A percentile compares a stretch with the other conserved stretches of the same genome.
These are phyloP conservation scores for Cossypha heuglini DNA, from an alignment of 2,797 vertebrate species.

Conservation along the genomic window DNA sequence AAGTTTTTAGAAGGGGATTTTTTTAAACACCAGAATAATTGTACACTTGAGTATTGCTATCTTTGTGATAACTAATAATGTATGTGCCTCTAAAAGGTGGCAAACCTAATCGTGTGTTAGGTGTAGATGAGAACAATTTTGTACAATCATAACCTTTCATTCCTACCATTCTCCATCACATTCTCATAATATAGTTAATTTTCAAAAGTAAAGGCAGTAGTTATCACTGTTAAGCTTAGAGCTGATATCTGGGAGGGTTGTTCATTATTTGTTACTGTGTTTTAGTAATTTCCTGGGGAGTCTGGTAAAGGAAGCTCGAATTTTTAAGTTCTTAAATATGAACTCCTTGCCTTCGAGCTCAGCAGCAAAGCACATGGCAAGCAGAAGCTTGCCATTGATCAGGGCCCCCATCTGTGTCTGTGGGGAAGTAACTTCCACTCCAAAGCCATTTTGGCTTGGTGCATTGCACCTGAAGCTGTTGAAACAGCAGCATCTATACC, in stretches of 20 bases:
- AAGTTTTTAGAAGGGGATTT: not conserved
- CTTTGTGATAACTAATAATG: not conserved
- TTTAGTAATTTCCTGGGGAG: not conserved
- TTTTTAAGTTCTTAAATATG: not conserved
- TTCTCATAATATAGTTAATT: not conserved
- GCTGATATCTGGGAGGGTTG: not conserved
- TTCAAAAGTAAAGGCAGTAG: not conserved
- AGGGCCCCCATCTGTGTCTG: not conserved
- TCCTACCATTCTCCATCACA: not conserved
- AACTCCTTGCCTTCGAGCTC: not conserved
- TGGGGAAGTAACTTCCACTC: not conserved
- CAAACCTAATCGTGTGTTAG: not conserved
- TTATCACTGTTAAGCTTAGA: not conserved
- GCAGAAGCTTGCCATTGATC: not conserved
- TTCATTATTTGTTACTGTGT: not conserved
- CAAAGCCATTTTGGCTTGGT: not conserved
- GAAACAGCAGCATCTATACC: slow-evolving; percentile 23
- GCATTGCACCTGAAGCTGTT: not conserved
- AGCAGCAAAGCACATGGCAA: not conserved
- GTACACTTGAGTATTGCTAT: not conserved
- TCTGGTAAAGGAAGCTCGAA: not conserved
- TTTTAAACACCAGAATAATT: not conserved
- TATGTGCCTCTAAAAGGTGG: not conserved
- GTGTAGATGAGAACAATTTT: not conserved
- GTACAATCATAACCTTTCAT: not conserved